Percentiles rank a stretch among this genome's conserved stretches.
Evolutionary conservation across 2,888 invertebrate genomes (phyloP).

Genomic region (Cheilosia grossa): DNA sequence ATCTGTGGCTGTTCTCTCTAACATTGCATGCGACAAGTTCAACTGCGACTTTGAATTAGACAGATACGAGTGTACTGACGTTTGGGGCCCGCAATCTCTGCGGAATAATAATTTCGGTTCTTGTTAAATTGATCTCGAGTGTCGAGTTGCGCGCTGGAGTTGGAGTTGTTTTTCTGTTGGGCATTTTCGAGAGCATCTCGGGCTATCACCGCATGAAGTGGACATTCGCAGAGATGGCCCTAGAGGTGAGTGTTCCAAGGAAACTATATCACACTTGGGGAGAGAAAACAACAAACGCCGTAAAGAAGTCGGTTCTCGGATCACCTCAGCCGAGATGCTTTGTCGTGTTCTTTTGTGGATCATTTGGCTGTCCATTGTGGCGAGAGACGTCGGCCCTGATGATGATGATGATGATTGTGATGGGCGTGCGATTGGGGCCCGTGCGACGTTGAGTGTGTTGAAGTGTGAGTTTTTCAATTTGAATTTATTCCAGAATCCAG

Average conservation of each 20-base stretch:
- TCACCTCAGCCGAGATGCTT: neutral
- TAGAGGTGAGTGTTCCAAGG: constrained; percentile 57
- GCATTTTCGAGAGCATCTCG: constrained; percentile 38
- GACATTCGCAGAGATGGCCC: constrained; percentile 16
- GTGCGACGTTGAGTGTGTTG: constrained; percentile 66
- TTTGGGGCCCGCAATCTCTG: constrained; percentile 33
- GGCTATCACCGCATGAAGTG: constrained; percentile 48
- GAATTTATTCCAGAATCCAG: constrained; percentile 59
- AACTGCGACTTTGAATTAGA: constrained; percentile 57
- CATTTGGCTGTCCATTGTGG: constrained; percentile 72
- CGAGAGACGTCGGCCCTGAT: constrained; percentile 59
- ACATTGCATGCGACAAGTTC: constrained; percentile 69
- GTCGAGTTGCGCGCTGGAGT: constrained; percentile 7
- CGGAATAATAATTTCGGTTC: constrained; percentile 65
- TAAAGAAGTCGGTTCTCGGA: constrained; percentile 31
- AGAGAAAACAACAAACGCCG: constrained; percentile 49
- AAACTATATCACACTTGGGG: constrained; percentile 65
- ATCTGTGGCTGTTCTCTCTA: constrained; percentile 29
- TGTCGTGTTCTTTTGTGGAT: constrained; percentile 55
- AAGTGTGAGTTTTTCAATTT: constrained; percentile 74
- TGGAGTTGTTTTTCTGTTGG: constrained; percentile 32
- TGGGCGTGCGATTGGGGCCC: constrained; percentile 41
- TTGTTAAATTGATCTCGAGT: constrained; percentile 55
- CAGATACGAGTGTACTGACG: constrained; percentile 27
- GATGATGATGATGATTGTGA: constrained; percentile 41